phyloP scores from a whole-genome alignment of 2,888 invertebrate genomes.

The Tineola bisselliella region DNA sequence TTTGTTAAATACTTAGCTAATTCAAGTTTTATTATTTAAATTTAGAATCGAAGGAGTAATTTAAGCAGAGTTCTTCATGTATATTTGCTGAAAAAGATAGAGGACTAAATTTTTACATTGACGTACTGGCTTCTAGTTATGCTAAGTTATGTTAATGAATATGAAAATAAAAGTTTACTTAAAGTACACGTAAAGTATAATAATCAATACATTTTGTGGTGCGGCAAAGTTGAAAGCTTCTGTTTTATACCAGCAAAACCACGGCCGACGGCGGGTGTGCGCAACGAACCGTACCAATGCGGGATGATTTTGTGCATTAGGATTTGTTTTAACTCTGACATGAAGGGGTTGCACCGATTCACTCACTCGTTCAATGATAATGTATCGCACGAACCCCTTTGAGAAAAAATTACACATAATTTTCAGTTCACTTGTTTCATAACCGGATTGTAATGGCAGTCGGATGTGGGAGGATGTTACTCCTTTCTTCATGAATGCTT shows the following conservation, averaged over 20 bases:
- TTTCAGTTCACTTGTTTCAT: slow-evolving; percentile 9
- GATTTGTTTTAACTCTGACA: slow-evolving; percentile 38
- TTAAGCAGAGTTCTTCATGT: too few relatives aligned
- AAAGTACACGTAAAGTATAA: not conserved
- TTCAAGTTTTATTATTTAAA: too few relatives aligned
- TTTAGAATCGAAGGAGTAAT: too few relatives aligned
- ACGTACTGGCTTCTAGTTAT: too few relatives aligned
- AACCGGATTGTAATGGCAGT: slow-evolving; percentile 1
- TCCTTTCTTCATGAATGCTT: not conserved
- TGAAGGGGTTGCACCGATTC: slow-evolving; percentile 1
- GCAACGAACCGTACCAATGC: slow-evolving; percentile 29
- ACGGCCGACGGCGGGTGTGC: slow-evolving; percentile 19
- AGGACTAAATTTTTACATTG: too few relatives aligned
- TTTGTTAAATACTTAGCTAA: too few relatives aligned
- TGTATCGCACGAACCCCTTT: slow-evolving; percentile 8
- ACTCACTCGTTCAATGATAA: not conserved
- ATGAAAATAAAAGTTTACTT: not conserved
- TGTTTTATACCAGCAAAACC: not conserved
- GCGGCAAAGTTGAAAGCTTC: not conserved
- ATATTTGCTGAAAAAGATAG: too few relatives aligned
- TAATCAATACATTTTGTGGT: not conserved
- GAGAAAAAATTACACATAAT: slow-evolving; percentile 7
- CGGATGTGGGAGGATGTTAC: not conserved
- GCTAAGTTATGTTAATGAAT: too few relatives aligned
- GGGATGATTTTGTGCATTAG: slow-evolving; percentile 37